phyloP scores from a whole-genome alignment of 2,113 vertebrate genomes.

The Ictalurus punctatus region DNA sequence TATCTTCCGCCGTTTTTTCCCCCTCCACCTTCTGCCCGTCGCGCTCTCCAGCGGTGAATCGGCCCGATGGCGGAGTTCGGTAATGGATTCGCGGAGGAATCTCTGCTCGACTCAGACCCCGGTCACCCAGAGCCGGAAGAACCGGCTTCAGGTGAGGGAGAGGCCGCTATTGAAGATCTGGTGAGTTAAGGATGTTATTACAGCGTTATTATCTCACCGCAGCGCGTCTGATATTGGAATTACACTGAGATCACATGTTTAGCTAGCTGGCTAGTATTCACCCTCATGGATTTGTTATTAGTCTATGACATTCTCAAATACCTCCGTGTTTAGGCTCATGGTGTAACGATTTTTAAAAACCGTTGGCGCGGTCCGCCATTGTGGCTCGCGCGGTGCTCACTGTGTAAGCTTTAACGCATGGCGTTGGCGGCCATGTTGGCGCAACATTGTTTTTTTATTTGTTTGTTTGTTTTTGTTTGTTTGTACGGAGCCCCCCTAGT shows the following conservation, averaged over 20 bases:
- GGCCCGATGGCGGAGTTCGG: slow-evolving; percentile 82
- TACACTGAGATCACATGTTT: neutral
- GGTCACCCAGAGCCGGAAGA: slow-evolving; percentile 85
- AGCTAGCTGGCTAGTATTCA: neutral
- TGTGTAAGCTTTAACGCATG: slow-evolving; percentile 69
- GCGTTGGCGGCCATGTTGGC: slow-evolving; percentile 76
- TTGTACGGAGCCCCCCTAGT: slow-evolving; percentile 25
- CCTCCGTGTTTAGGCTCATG: neutral
- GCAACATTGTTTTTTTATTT: slow-evolving; percentile 62
- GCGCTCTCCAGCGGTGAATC: slow-evolving; percentile 67
- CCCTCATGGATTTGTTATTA: no score
- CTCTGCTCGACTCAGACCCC: slow-evolving; percentile 76
- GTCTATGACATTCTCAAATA: neutral
- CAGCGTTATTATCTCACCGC: neutral
- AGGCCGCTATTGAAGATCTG: slow-evolving; percentile 88
- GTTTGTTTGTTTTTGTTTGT: slow-evolving; percentile 45
- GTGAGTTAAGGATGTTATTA: slow-evolving; percentile 72
- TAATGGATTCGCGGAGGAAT: slow-evolving; percentile 80
- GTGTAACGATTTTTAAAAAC: neutral
- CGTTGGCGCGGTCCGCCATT: slow-evolving; percentile 66
- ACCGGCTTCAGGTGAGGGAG: slow-evolving; percentile 82
- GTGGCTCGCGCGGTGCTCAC: slow-evolving; percentile 75
- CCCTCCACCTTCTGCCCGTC: slow-evolving; percentile 53
- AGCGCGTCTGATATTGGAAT: neutral
- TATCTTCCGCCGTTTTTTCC: slow-evolving; percentile 68